These are phyloP conservation scores for Berghia stephanieae DNA, from an alignment of 1,140 invertebrate species.

Conservation along the genomic window DNA sequence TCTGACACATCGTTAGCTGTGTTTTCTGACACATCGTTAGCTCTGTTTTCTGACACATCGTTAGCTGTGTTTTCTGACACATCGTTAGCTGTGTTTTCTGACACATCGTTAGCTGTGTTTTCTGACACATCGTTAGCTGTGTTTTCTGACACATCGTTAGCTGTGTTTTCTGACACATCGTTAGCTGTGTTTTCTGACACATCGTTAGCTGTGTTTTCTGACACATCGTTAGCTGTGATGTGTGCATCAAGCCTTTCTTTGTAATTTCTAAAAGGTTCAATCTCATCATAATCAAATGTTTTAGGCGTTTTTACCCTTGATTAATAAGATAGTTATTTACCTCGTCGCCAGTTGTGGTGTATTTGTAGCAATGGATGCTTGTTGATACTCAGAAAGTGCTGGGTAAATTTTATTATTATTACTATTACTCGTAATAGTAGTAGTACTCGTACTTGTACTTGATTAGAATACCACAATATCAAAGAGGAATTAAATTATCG, in stretches of 20 bases:
- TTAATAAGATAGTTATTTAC: not conserved
- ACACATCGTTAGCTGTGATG: conserved; percentile 32
- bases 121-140: conserved; percentile 25
- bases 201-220: conserved; percentile 26
- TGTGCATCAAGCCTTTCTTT: conserved; percentile 36
- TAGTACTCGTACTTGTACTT: too few relatives aligned
- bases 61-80: not conserved
- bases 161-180: conserved; percentile 5
- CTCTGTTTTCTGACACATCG: conserved; percentile 35
- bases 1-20: too few relatives aligned
- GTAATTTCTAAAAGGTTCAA: conserved; percentile 36
- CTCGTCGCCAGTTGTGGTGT: conserved; percentile 20
- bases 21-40: conserved; percentile 21
- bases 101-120: too few relatives aligned
- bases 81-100: conserved; percentile 35
- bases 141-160: too few relatives aligned
- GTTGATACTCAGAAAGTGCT: too few relatives aligned
- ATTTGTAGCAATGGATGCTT: too few relatives aligned
- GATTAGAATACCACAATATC: too few relatives aligned
- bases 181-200: conserved; percentile 32
- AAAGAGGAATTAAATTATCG: too few relatives aligned
- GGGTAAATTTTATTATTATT: too few relatives aligned
- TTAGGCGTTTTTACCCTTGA: too few relatives aligned
- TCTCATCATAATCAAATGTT: too few relatives aligned
- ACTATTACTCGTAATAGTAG: too few relatives aligned